Evolutionary conservation across 2,113 vertebrate species (phyloP), one percentile per base, ranked within the genome.

Genomic region (Pygoscelis adeliae): DNA sequence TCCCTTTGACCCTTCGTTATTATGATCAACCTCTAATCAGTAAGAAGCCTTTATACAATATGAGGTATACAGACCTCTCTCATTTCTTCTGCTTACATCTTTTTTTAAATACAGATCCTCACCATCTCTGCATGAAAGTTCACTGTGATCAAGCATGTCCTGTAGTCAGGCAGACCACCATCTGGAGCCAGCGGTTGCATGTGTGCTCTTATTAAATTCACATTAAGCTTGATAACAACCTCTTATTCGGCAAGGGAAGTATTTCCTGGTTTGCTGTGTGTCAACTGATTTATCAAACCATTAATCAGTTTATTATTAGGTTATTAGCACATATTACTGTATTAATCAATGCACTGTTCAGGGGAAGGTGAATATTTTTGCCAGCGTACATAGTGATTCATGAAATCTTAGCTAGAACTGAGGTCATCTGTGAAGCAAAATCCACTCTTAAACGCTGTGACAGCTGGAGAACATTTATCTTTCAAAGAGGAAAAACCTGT

Each of bases 101-200:
- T 36, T 73, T 74, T 36, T 12, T 36, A 21, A 49, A 53, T 5
- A 25, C 10, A 11, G 3, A 40, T 17, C 34, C 4, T 59, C 26
- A 23, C 10, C 61, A 19, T 10, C 20, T 56, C 55, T 26, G 10
- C 8, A 4, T 10, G 50, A 26, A 29, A 18, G 11, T 15, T 70
- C 12, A 3, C 36, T 10, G 40, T 23, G 7, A 11, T 8, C 21
- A 40, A 38, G 16, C 27, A 19, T 1, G 16, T 6, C 27, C 61
- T 40, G 16, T 6, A n/a, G 52, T 7, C 0, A 1, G 10, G 26
- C 30, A 47, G 10, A 29, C 14, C 53, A 11, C 13, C 34, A 21
- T 8, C 70, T 40, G 65, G 4, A 62, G 44, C 52, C 89, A 80
- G 58, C 38, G 8, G 40, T 16, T 78, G 26, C 46, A 52, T 13